phyloP scores from a whole-genome alignment of 2,113 vertebrate species.

The Callipepla squamata region DNA sequence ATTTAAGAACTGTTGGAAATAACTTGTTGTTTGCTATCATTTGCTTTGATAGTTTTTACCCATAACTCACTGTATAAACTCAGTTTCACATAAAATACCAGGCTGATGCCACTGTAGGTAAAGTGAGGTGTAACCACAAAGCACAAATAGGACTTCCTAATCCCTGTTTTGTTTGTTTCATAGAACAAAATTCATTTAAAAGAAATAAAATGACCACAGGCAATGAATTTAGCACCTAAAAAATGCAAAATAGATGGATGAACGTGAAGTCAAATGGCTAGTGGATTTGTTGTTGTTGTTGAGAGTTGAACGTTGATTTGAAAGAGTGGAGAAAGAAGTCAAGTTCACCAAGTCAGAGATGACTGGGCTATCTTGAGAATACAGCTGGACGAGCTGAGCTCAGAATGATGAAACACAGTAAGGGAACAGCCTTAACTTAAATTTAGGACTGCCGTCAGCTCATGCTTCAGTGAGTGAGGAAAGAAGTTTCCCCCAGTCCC shows the following conservation, averaged over 20 bases:
- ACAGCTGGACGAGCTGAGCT: background rate
- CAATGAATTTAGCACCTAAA: background rate
- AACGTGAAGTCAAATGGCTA: background rate
- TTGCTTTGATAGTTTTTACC: background rate
- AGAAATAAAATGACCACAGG: background rate
- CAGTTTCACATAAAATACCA: background rate
- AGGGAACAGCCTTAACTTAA: background rate
- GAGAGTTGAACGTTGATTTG: background rate
- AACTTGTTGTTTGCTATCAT: background rate
- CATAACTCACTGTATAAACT: background rate
- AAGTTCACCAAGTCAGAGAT: background rate
- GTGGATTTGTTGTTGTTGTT: background rate
- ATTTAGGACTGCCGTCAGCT: fast-evolving
- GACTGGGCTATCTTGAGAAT: background rate
- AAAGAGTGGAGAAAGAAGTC: background rate
- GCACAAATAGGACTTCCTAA: background rate
- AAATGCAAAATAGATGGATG: background rate
- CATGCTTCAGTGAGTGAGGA: fast-evolving
- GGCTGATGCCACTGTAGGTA: background rate
- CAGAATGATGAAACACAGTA: background rate
- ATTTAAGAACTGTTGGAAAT: constrained; percentile 1
- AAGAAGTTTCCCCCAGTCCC: background rate
- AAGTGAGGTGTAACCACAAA: background rate
- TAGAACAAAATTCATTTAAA: background rate
- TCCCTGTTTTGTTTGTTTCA: background rate